phyloP scores from a whole-genome alignment of 2,888 invertebrate genomes.

The Anthophora plumipes region DNA sequence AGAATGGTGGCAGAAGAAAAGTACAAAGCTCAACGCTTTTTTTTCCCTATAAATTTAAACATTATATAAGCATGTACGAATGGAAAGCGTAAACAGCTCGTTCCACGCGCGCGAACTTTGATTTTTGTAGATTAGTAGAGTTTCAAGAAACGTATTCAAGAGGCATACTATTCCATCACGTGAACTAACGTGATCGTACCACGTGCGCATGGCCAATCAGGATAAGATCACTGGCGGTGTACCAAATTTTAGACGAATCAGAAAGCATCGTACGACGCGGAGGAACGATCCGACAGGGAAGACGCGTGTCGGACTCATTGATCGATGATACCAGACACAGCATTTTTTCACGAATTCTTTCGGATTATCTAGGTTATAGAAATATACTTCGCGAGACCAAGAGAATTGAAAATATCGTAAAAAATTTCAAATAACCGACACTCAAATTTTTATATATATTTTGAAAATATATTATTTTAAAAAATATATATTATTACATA shows the following conservation, averaged over 20 bases:
- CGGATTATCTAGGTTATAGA: no score
- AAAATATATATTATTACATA: no score
- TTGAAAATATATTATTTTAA: background rate
- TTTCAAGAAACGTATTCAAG: background rate
- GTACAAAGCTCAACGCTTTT: no score
- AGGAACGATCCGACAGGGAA: background rate
- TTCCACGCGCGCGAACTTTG: background rate
- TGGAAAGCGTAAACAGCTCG: background rate
- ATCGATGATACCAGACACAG: background rate
- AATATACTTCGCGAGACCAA: no score
- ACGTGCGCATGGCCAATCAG: conserved; percentile 55
- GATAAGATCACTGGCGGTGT: background rate
- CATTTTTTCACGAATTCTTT: background rate
- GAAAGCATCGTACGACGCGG: conserved; percentile 34
- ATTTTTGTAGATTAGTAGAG: background rate
- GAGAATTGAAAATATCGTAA: background rate
- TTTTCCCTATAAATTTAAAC: background rate
- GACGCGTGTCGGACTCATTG: background rate
- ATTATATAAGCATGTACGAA: background rate
- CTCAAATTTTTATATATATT: background rate
- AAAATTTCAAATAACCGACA: background rate
- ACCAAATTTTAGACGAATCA: conserved; percentile 59
- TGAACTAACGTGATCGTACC: conserved; percentile 46
- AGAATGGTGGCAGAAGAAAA: no score
- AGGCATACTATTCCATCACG: background rate